Conservation (phyloP, 2,113 vertebrate species). For the Gymnogyps californianus region DNA sequence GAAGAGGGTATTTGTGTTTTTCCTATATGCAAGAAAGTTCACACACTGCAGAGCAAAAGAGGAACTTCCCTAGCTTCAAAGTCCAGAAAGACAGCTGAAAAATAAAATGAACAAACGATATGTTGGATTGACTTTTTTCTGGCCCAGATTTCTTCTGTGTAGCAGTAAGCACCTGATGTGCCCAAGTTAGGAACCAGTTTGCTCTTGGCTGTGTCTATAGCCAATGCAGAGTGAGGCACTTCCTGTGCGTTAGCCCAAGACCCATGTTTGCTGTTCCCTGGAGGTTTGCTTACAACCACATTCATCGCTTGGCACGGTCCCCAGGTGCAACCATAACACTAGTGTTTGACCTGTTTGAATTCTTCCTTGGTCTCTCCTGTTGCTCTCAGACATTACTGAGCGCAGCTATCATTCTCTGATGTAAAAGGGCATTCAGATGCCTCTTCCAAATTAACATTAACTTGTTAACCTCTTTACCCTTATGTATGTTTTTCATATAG, state of each 20-base stretch:
- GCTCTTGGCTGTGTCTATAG: neutral
- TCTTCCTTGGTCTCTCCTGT: neutral
- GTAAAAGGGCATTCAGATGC: neutral
- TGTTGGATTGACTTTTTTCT: neutral
- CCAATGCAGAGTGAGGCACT: neutral
- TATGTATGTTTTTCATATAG: neutral
- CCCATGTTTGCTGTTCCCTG: neutral
- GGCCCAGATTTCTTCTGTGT: neutral
- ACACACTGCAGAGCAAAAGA: neutral
- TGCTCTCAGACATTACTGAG: neutral
- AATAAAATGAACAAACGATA: neutral
- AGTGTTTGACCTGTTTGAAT: neutral
- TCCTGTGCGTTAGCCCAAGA: neutral
- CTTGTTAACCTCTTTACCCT: neutral
- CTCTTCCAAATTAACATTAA: neutral
- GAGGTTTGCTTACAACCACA: neutral
- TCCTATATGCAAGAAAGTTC: neutral
- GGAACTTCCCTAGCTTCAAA: neutral
- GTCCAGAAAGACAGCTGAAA: neutral
- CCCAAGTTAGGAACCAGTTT: neutral
- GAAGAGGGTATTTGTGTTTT: neutral
- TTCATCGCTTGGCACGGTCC: fast-evolving
- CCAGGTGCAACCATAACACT: neutral
- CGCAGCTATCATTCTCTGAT: neutral
- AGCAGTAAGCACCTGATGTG: neutral